phyloP scores from a whole-genome alignment of 1,140 invertebrate genomes.

The Thaumetopoea pityocampa region DNA sequence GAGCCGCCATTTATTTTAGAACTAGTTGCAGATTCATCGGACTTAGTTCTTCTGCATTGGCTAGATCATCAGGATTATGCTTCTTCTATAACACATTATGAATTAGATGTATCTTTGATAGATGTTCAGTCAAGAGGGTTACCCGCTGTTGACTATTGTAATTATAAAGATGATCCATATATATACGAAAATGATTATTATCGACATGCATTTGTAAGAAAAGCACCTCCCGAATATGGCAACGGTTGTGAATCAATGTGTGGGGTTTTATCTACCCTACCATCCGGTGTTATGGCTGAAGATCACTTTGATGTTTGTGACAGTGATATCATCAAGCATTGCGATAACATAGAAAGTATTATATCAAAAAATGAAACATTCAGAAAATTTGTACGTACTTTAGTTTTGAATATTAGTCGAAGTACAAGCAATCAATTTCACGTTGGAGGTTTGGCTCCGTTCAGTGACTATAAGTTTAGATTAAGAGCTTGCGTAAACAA shows the following conservation, averaged over 20 bases:
- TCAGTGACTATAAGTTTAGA: conserved; percentile 56
- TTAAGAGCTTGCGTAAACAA: conserved; percentile 40
- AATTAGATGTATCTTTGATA: conserved; percentile 52
- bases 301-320: conserved; percentile 56
- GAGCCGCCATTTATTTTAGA: no score
- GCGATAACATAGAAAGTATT: conserved; percentile 26
- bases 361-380: conserved; percentile 30
- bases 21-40: no score
- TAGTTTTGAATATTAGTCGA: conserved; percentile 36
- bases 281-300: conserved; percentile 48
- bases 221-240: conserved; percentile 53
- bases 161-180: conserved; percentile 24
- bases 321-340: conserved; percentile 28
- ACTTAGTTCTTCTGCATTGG: no score
- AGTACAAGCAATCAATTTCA: conserved; percentile 34
- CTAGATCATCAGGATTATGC: conserved; percentile 47
- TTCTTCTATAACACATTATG: conserved; percentile 42
- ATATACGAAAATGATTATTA: conserved; percentile 43
- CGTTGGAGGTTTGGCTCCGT: conserved; percentile 49
- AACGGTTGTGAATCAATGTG: conserved; percentile 59
- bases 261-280: conserved; percentile 43
- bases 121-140: conserved; percentile 34
- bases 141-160: conserved; percentile 38
- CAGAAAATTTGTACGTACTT: conserved; percentile 32
- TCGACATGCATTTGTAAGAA: conserved; percentile 50